Percentiles rank a stretch among this genome's conserved stretches.
Conservation (phyloP, 1,140 invertebrate species). For the Leptoteleia sp. region DNA sequence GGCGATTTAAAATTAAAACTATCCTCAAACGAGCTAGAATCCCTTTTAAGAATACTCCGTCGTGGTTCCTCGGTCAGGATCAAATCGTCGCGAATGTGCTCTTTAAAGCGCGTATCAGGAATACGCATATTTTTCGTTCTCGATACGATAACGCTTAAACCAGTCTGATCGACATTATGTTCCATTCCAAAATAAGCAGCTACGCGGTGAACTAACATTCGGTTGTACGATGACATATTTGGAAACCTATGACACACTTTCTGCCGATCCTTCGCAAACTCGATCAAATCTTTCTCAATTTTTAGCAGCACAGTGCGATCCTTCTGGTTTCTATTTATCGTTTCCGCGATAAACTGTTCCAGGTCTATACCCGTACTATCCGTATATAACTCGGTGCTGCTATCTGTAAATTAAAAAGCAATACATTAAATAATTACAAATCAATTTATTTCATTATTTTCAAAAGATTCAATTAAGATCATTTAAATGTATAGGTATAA, state of each 20-base stretch:
- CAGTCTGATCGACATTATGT: constrained; percentile 94
- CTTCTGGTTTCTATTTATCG: constrained; percentile 93
- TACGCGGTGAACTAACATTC: constrained; percentile 96
- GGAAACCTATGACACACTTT: constrained; percentile 91
- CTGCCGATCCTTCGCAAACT: constrained; percentile 91
- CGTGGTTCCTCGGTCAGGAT: constrained; percentile 86
- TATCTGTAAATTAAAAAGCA: constrained; percentile 82
- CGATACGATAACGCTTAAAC: constrained; percentile 91
- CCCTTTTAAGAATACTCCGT: constrained; percentile 91
- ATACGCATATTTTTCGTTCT: constrained; percentile 89
- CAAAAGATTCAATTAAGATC: too few relatives aligned
- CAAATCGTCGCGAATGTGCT: constrained; percentile 83
- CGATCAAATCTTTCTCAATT: constrained; percentile 93
- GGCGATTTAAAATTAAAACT: constrained; percentile 83
- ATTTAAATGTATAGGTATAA: too few relatives aligned
- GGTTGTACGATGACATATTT: constrained; percentile 95
- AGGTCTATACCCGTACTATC: constrained; percentile 92
- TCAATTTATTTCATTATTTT: too few relatives aligned
- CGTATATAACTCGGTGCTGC: constrained; percentile 89
- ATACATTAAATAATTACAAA: too few relatives aligned
- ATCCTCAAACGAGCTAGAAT: constrained; percentile 90
- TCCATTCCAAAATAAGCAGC: constrained; percentile 96
- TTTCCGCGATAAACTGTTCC: constrained; percentile 93
- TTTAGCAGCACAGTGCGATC: constrained; percentile 91
- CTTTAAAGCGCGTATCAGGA: constrained; percentile 85